A percentile compares a stretch with the other conserved stretches of the same genome.
These are phyloP conservation scores for Neodon shergylaensis DNA, from an alignment of 2,113 vertebrate species.

Conservation along the genomic window DNA sequence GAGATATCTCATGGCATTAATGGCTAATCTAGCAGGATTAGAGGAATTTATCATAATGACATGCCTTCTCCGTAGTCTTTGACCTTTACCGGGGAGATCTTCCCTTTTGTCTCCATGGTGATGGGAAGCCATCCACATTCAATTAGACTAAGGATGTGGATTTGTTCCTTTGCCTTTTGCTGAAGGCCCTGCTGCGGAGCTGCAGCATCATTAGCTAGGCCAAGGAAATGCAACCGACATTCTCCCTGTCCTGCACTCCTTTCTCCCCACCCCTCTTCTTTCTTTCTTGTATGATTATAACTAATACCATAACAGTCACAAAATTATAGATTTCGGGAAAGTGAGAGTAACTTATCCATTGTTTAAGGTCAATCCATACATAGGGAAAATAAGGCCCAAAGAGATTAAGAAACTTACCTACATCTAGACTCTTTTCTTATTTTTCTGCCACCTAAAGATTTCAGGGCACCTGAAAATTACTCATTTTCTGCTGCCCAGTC, in stretches of 20 bases:
- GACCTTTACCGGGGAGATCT: slow-evolving; percentile 33
- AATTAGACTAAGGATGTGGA: slow-evolving; percentile 37
- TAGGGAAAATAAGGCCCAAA: slow-evolving; percentile 10
- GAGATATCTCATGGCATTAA: neutral
- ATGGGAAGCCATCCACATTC: slow-evolving; percentile 22
- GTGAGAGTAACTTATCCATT: neutral
- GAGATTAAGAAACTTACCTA: neutral
- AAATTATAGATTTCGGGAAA: slow-evolving; percentile 21
- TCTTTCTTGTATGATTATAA: neutral
- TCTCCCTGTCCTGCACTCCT: neutral
- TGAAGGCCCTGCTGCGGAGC: neutral
- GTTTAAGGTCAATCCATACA: neutral
- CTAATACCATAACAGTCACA: neutral
- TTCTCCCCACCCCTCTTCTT: neutral
- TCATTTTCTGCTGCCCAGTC: neutral
- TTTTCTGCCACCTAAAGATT: slow-evolving; percentile 23
- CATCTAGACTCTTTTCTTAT: neutral
- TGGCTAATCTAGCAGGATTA: neutral
- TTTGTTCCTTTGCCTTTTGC: slow-evolving; percentile 29
- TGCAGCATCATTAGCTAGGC: slow-evolving; percentile 11
- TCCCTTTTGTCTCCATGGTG: slow-evolving; percentile 59
- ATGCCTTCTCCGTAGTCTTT: slow-evolving; percentile 21
- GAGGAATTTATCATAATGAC: slow-evolving; percentile 12
- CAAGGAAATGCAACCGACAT: slow-evolving; percentile 41
- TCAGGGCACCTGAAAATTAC: neutral